Evolutionary conservation across 2,888 invertebrate species (phyloP), one percentile per base, ranked within the genome.

Genomic region (Conus canariensis): DNA sequence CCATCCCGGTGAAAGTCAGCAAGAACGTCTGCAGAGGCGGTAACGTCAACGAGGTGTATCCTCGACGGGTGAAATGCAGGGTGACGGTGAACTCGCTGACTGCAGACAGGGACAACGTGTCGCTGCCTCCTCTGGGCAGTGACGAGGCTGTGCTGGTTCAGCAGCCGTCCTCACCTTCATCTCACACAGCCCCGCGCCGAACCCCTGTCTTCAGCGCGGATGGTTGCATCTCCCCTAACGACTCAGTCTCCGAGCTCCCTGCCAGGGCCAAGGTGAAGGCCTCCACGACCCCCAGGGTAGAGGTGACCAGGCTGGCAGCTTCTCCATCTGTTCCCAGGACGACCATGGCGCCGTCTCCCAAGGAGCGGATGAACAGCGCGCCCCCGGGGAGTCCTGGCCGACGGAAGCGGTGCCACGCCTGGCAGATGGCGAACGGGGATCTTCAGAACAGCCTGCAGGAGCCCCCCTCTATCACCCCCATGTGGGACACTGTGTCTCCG

Each of bases 361-460:
- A 30, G 22, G 89, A 89, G 58, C 83, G 89, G 83, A 19, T 85
- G 16, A 85, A 67, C 85, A 30, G 74, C 45, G 89, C 89, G 7
- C 56, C 90, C 45, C 80, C 88, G 6, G 64, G 58, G 8, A 59
- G 82, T 16, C 25, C 88, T 19, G 85, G 60, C 14, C 58, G 90
- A 70, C 89, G 89, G 87, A 90, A 85, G 80, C 91, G 91, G 6
- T 90, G 88, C 88, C 88, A 91, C 83, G 92, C 93, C 7, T 93
- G 93, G 93, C 91, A 92, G 85, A 91, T 92, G 93, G 93, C 93
- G 14, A 92, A 93, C 77, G 92, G 91, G 3, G 90, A 90, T n/a
- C 30, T 89, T 22, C 85, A 90, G 30, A 70, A 86, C 30, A 85
- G 90, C 22, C 87, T 91, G 8, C 89, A 91, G 30, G 91, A 90